phyloP scores from a whole-genome alignment of 2,797 vertebrate genomes.

The Oreochromis mossambicus region DNA sequence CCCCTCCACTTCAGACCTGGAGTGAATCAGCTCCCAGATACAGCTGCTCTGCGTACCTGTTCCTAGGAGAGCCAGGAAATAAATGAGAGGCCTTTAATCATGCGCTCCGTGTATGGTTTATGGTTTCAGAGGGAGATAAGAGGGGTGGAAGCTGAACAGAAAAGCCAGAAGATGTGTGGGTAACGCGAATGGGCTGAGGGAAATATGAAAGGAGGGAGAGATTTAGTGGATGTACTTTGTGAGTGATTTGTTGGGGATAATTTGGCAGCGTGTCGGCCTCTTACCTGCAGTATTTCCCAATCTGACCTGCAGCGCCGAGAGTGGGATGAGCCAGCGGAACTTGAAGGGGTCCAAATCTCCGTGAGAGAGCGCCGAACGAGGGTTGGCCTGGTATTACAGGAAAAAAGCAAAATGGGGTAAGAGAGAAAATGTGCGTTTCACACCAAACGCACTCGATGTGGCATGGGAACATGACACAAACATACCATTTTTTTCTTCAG shows the following conservation, averaged over 20 bases:
- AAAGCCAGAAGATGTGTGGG: constrained; percentile 3
- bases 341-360: constrained; percentile 90
- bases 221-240: constrained; percentile 41
- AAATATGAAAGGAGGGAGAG: constrained; percentile 3
- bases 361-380: constrained; percentile 80
- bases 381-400: constrained; percentile 65
- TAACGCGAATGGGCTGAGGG: background rate
- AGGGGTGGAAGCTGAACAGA: background rate
- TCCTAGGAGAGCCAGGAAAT: constrained; percentile 43
- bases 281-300: constrained; percentile 93
- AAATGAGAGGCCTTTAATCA: constrained; percentile 52
- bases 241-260: constrained; percentile 39
- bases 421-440: background rate
- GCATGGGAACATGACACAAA: background rate
- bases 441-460: background rate
- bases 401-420: background rate
- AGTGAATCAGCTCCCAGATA: constrained; percentile 96
- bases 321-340: constrained; percentile 95
- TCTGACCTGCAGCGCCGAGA: constrained; percentile 92
- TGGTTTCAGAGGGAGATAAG: constrained; percentile 39
- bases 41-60: constrained; percentile 86
- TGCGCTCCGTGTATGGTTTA: constrained; percentile 37
- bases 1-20: constrained; percentile 90
- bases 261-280: background rate
- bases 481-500: constrained; percentile 95